Evolutionary conservation across 2,113 vertebrate species (phyloP), one percentile per base, ranked within the genome.

Genomic region (Cariama cristata): DNA sequence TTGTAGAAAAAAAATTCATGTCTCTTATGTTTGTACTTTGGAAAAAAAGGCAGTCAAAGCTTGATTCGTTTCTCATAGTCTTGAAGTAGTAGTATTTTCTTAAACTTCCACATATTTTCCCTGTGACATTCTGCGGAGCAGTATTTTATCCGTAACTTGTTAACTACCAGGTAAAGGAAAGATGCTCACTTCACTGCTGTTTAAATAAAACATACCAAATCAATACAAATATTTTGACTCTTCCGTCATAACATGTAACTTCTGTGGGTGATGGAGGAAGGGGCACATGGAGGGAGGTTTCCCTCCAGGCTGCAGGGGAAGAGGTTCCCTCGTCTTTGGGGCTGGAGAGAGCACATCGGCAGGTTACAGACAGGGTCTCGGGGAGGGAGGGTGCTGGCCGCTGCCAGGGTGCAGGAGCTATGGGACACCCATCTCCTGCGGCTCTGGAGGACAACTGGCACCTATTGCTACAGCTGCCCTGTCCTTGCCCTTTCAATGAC

Each of bases 311-410:
- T 42, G 14, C 21, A 45, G 12, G 24, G 14, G 18, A 73, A 38
- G 27, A 13, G 9, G 16, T 3, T 35, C 7, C 7, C 40, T 72
- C 1, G 2, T 17, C 4, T 24, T 38, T 49, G 1, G 0, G 35
- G 14, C 15, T 60, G 62, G 24, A 58, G 30, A 58, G 30, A 15
- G 18, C 13, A 66, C 13, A 66, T 59, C 0, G 2, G 20, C 44
- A 49, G 42, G 16, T 19, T 30, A 7, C 0, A 3, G 47, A 19
- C 16, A 26, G 27, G 20, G 8, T 19, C 14, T 30, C 0, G 7
- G 33, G 22, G 12, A 35, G 1, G 3, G 8, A n/a, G 5, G 6
- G 15, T 0, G 0, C 38, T 38, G 33, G 76, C 63, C 63, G 49
- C n/a, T 40, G 8, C 26, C 5, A 45, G 10, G 32, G 12, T 10